phyloP scores from a whole-genome alignment of 2,113 vertebrate genomes.

The Stercorarius parasiticus region DNA sequence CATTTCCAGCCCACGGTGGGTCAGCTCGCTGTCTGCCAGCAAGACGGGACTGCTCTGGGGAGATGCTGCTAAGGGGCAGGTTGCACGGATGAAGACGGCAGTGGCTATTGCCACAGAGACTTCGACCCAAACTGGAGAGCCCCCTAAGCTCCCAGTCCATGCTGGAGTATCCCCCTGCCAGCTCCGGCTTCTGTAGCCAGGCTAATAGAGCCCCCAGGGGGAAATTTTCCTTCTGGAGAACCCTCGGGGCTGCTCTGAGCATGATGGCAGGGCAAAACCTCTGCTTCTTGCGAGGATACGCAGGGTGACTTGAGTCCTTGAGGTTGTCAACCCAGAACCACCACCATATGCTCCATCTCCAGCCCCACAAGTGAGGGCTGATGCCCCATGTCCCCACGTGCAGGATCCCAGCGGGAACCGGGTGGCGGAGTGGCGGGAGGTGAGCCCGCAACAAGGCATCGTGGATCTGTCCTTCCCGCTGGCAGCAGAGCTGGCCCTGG shows the following conservation, averaged over 20 bases:
- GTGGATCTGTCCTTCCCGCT: neutral
- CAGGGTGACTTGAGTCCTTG: neutral
- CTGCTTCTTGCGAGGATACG: fast-evolving
- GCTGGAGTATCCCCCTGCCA: neutral
- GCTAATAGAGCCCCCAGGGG: neutral
- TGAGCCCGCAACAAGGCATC: neutral
- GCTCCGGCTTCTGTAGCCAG: neutral
- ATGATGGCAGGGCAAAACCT: neutral
- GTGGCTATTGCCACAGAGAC: neutral
- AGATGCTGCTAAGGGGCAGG: neutral
- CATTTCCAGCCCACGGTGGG: neutral
- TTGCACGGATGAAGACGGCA: fast-evolving
- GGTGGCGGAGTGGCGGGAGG: neutral
- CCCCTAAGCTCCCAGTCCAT: neutral
- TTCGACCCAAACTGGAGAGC: neutral
- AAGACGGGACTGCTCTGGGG: too few species aligned
- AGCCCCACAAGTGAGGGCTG: neutral
- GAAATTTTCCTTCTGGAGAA: neutral
- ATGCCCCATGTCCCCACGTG: fast-evolving
- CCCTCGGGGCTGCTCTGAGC: neutral
- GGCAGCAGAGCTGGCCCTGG: neutral
- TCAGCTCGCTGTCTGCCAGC: neutral
- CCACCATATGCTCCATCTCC: neutral
- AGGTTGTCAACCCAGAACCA: neutral
- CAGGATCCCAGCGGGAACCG: neutral